phyloP scores from a whole-genome alignment of 2,888 invertebrate genomes.

The Trisateles emortualis region DNA sequence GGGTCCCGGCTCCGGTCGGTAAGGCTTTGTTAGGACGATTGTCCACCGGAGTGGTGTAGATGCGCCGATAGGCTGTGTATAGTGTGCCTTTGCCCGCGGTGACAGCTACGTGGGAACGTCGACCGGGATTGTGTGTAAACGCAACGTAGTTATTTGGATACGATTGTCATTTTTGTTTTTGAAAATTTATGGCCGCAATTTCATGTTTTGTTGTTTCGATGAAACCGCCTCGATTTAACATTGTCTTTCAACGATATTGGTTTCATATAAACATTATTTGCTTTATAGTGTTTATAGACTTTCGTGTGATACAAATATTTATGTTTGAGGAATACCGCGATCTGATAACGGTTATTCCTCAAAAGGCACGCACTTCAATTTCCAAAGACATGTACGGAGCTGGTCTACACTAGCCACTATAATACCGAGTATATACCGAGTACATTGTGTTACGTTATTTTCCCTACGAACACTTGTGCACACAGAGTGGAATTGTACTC shows the following conservation, averaged over 20 bases:
- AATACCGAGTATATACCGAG: slow-evolving; percentile 37
- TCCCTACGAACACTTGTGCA: slow-evolving; percentile 55
- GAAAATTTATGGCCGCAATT: slow-evolving; percentile 53
- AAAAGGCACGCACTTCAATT: slow-evolving; percentile 55
- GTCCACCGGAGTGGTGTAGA: slow-evolving; percentile 84
- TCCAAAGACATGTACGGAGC: slow-evolving; percentile 53
- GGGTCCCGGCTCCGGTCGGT: slow-evolving; percentile 72
- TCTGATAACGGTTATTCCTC: slow-evolving; percentile 51
- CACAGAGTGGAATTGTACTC: slow-evolving; percentile 57
- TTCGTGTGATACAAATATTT: neutral
- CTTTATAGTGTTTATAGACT: slow-evolving; percentile 2
- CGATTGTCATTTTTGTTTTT: slow-evolving; percentile 61
- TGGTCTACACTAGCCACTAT: slow-evolving; percentile 43
- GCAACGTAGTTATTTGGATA: slow-evolving; percentile 65
- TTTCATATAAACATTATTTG: slow-evolving; percentile 2
- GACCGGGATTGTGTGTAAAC: slow-evolving; percentile 74
- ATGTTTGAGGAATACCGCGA: slow-evolving; percentile 8
- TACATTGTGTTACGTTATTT: slow-evolving; percentile 59
- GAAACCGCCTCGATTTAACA: slow-evolving; percentile 19
- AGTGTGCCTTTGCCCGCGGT: slow-evolving; percentile 67
- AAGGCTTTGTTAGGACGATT: slow-evolving; percentile 86
- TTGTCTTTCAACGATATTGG: slow-evolving; percentile 4
- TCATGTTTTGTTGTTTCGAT: slow-evolving; percentile 24
- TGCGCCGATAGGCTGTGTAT: slow-evolving; percentile 77
- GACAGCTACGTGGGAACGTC: slow-evolving; percentile 84